A percentile compares a stretch with the other conserved stretches of the same genome.
Conservation (phyloP, 2,797 vertebrate genomes). For the Threskiornis aethiopicus region DNA sequence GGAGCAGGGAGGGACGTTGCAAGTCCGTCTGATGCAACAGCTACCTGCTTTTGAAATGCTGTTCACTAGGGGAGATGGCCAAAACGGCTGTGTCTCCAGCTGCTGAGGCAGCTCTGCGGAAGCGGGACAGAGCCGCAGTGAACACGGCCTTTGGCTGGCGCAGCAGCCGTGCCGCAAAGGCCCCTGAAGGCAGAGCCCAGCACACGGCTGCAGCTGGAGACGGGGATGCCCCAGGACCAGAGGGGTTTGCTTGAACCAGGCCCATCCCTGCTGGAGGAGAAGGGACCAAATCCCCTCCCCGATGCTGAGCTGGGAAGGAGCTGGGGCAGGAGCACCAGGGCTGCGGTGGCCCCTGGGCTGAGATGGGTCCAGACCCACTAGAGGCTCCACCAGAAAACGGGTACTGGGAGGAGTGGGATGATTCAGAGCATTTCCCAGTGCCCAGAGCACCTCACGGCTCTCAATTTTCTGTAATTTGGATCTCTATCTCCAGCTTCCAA, state of each 20-base stretch:
- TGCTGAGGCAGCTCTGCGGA: not conserved
- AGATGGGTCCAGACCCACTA: not conserved
- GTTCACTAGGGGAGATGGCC: not conserved
- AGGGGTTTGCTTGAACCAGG: not conserved
- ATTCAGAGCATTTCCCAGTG: not conserved
- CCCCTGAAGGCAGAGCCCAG: not conserved
- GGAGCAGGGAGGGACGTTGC: not conserved
- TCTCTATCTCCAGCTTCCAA: not conserved
- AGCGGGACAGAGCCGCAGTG: not conserved
- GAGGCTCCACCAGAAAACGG: not conserved
- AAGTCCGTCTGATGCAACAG: not conserved
- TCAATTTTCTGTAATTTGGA: not conserved
- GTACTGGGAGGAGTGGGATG: not conserved
- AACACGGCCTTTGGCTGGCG: not conserved
- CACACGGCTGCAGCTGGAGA: not conserved
- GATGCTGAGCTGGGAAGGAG: not conserved
- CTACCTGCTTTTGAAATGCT: not conserved
- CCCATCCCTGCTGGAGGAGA: not conserved
- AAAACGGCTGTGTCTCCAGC: not conserved
- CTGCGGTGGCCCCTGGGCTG: not conserved
- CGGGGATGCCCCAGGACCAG: not conserved
- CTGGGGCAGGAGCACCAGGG: not conserved
- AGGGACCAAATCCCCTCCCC: not conserved
- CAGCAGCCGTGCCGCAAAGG: not conserved
- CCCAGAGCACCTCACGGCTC: not conserved